Conservation (phyloP, 2,113 vertebrate genomes). For the Lontra canadensis region DNA sequence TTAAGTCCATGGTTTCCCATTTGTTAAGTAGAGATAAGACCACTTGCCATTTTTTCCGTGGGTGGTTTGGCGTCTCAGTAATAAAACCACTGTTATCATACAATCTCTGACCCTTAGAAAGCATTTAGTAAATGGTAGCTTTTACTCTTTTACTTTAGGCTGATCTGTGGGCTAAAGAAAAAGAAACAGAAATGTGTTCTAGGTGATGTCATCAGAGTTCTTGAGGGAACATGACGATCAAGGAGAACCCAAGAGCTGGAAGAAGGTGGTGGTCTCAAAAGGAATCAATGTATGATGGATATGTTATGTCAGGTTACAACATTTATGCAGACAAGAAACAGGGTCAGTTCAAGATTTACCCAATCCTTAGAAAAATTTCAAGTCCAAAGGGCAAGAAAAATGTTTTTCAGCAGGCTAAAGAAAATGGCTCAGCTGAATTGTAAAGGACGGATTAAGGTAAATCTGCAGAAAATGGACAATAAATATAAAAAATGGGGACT, state of each 20-base stretch:
- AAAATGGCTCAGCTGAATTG: not conserved
- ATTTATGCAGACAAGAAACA: not conserved
- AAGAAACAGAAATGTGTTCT: not conserved
- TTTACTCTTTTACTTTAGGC: slow-evolving; percentile 27
- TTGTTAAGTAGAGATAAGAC: not conserved
- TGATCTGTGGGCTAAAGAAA: not conserved
- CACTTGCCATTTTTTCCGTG: not conserved
- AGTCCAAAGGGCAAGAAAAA: not conserved
- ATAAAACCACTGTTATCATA: not conserved
- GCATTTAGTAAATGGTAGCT: not conserved
- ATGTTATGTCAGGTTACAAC: not conserved
- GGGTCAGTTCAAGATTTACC: not conserved
- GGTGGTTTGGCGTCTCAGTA: not conserved
- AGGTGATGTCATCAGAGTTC: not conserved
- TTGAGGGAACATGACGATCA: not conserved
- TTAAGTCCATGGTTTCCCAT: not conserved
- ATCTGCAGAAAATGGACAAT: not conserved
- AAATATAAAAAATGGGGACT: not conserved
- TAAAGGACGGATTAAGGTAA: not conserved
- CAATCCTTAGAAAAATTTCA: not conserved
- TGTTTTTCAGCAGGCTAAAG: not conserved
- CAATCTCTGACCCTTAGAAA: not conserved
- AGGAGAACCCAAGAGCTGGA: not conserved
- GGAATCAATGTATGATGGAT: not conserved
- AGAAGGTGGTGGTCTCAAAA: not conserved